Evolutionary conservation across 2,797 vertebrate genomes (phyloP), one percentile per base, ranked within the genome.

Genomic region (Florisuga fusca): DNA sequence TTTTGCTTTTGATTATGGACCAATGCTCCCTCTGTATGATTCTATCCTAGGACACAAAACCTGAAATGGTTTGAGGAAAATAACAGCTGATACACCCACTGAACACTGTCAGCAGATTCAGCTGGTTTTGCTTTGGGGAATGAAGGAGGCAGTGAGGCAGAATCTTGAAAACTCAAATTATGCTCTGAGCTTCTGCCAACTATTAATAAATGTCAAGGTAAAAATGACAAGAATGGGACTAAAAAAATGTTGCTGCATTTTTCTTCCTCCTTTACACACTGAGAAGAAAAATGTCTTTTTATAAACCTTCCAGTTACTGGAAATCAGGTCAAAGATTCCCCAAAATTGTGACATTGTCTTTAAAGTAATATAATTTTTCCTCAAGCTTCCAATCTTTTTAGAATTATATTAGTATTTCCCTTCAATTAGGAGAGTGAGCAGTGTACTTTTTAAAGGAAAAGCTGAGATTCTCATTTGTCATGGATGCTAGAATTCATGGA

Each of bases 71-170:
- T 34, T 59, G 54, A 48, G 50, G 31, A 27, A 48, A 38, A 20
- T 1, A 23, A n/a, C 3, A 43, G 6, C 12, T 48, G 0, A 0
- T n/a, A 18, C 7, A 54, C 29, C 7, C 20, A 17, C 11, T 50
- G 25, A 18, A 10, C 16, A 3, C 22, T 12, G 14, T 26, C 62
- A 72, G 69, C 61, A 48, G 25, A 59, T 36, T 51, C 3, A 1
- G 19, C 21, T 83, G 53, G n/a, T 31, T 80, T 57, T 66, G 15
- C 53, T 72, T 15, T 64, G 50, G 78, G 53, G 25, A 75, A 27
- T 22, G 27, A 68, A 69, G 38, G 34, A 75, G 29, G 9, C 5
- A 62, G 9, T n/a, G 18, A 75, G 58, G 11, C 23, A 78, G 38
- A 87, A 18, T 38, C 33, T 22, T 69, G 33, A 66, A 90, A 80